phyloP scores from a whole-genome alignment of 2,888 invertebrate species.

The Spatulosminthurus flaviceps region DNA sequence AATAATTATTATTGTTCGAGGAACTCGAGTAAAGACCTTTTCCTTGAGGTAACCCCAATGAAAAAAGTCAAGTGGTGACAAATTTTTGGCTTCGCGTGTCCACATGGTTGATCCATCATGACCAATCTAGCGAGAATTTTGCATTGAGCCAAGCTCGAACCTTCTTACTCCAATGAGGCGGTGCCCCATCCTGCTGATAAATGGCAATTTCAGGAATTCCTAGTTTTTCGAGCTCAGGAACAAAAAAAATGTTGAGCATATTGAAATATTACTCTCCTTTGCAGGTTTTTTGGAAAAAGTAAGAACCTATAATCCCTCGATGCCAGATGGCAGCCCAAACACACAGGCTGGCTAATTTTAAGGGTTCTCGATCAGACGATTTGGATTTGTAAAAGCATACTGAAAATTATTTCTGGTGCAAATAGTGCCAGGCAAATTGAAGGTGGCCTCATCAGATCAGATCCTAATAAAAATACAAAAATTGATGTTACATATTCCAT shows the following conservation, averaged over 20 bases:
- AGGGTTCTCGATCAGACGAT: background rate
- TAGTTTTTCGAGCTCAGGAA: background rate
- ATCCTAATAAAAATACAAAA: no score
- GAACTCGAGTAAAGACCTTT: background rate
- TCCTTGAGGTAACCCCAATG: background rate
- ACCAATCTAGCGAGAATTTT: background rate
- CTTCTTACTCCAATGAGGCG: background rate
- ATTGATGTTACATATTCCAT: no score
- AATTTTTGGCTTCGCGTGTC: background rate
- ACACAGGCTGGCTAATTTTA: background rate
- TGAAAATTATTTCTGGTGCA: background rate
- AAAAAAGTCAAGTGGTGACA: background rate
- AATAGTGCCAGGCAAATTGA: background rate
- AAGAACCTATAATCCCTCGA: background rate
- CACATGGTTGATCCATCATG: background rate
- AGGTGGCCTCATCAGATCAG: background rate
- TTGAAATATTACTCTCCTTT: background rate
- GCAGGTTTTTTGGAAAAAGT: background rate
- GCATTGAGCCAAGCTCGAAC: background rate
- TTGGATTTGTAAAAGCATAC: background rate
- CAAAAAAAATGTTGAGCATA: background rate
- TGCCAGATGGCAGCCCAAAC: background rate
- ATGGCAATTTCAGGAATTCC: background rate
- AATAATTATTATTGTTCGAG: background rate
- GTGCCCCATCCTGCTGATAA: background rate